Evolutionary conservation across 1,140 invertebrate genomes (phyloP).

Genomic region (Drosophila grimshawi): DNA sequence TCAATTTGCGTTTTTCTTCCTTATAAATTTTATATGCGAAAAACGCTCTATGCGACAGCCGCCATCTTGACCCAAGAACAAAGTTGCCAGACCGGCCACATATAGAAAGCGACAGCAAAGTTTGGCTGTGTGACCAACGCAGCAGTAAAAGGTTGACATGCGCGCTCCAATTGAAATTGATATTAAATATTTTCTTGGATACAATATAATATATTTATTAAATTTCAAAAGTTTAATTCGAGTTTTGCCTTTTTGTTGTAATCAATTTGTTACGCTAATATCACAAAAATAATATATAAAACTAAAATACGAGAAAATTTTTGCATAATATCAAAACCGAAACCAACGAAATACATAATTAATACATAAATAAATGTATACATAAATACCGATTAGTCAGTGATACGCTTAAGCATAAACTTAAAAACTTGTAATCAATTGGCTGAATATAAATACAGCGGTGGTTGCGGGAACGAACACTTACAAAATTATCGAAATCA

Average conservation of each 20-base stretch:
- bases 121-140: conserved; percentile 33
- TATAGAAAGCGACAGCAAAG: neutral
- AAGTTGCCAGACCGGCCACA: conserved; percentile 25
- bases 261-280: conserved; percentile 77
- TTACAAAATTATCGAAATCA: conserved; percentile 36
- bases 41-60: conserved; percentile 45
- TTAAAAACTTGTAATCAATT: conserved; percentile 45
- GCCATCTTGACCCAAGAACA: conserved; percentile 39
- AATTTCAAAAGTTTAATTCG: conserved; percentile 80
- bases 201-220: conserved; percentile 69
- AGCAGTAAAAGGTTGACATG: no score
- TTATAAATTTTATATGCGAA: conserved; percentile 52
- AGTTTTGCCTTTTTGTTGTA: conserved; percentile 70
- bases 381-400: conserved; percentile 48
- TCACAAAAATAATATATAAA: conserved; percentile 83
- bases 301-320: conserved; percentile 57
- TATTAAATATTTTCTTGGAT: conserved; percentile 17
- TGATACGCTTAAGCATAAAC: conserved; percentile 42
- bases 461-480: conserved; percentile 40
- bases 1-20: conserved; percentile 41
- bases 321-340: conserved; percentile 69
- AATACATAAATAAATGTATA: conserved; percentile 36
- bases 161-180: conserved; percentile 15
- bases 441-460: conserved; percentile 50
- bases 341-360: conserved; percentile 60